A percentile compares a stretch with the other conserved stretches of the same genome.
Evolutionary conservation across 2,113 vertebrate species (phyloP).

Genomic region (Ptyas mucosa): DNA sequence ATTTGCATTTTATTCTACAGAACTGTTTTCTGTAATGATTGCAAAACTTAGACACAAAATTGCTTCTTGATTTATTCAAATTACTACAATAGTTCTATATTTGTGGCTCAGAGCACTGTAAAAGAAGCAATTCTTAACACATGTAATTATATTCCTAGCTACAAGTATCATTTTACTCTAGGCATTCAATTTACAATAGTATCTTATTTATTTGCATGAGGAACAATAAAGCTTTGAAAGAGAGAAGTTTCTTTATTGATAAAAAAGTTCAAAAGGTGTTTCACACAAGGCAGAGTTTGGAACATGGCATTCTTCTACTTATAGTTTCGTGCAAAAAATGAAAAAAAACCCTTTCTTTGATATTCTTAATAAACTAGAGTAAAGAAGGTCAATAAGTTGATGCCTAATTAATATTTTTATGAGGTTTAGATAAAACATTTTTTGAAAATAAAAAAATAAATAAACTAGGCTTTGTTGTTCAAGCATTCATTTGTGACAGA

Average conservation of each 20-base stretch:
- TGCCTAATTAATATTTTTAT: background rate
- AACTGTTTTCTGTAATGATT: background rate
- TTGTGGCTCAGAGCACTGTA: background rate
- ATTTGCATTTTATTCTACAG: background rate
- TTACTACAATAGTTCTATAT: background rate
- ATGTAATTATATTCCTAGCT: conserved; percentile 30
- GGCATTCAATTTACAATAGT: conserved; percentile 12
- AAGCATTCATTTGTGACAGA: background rate
- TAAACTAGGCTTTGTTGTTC: background rate
- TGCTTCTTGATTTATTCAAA: background rate
- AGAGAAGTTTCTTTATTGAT: background rate
- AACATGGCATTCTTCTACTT: background rate
- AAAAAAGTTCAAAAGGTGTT: background rate
- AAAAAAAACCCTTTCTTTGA: background rate
- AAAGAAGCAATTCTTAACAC: conserved; percentile 20
- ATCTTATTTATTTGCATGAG: conserved; percentile 10
- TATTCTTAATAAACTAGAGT: background rate
- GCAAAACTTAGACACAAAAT: background rate
- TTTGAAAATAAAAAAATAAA: background rate
- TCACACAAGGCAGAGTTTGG: background rate
- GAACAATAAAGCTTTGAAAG: conserved; percentile 13
- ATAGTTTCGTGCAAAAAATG: background rate
- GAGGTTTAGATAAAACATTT: background rate
- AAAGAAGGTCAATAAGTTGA: background rate
- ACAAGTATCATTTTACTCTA: conserved; percentile 6